A percentile compares a stretch with the other conserved stretches of the same genome.
These are phyloP conservation scores for Pygocentrus nattereri DNA, from an alignment of 2,797 vertebrate species.

Conservation along the genomic window DNA sequence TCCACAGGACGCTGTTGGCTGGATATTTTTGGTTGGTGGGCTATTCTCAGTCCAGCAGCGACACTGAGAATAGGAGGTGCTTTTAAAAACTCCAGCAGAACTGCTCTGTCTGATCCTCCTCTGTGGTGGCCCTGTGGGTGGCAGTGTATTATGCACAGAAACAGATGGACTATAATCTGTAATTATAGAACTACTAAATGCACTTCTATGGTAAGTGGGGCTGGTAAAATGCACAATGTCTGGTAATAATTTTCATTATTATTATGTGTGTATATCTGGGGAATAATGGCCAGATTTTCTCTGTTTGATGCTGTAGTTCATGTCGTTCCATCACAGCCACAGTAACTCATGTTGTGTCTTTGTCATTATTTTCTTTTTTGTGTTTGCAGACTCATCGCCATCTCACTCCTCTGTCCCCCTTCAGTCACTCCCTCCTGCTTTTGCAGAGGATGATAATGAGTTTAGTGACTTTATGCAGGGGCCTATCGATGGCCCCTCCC, in stretches of 20 bases:
- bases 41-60: no score
- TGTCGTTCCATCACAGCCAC: slow-evolving; percentile 32
- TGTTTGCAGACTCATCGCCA: slow-evolving; percentile 96
- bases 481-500: slow-evolving; percentile 78
- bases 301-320: slow-evolving; percentile 24
- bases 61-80: no score
- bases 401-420: slow-evolving; percentile 89
- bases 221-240: no score
- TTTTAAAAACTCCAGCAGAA: no score
- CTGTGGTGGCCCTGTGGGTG: no score
- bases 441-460: slow-evolving; percentile 89
- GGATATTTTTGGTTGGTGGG: no score
- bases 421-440: slow-evolving; percentile 86
- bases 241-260: not conserved
- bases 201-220: no score
- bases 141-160: no score
- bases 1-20: no score
- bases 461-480: slow-evolving; percentile 99
- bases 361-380: slow-evolving; percentile 80
- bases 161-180: no score
- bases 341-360: slow-evolving; percentile 56
- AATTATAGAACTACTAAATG: no score
- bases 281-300: not conserved
- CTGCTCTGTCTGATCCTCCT: no score
- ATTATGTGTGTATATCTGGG: not conserved